These are phyloP conservation scores for Nothocercus julius DNA, from an alignment of 2,113 vertebrate genomes.

Conservation along the genomic window DNA sequence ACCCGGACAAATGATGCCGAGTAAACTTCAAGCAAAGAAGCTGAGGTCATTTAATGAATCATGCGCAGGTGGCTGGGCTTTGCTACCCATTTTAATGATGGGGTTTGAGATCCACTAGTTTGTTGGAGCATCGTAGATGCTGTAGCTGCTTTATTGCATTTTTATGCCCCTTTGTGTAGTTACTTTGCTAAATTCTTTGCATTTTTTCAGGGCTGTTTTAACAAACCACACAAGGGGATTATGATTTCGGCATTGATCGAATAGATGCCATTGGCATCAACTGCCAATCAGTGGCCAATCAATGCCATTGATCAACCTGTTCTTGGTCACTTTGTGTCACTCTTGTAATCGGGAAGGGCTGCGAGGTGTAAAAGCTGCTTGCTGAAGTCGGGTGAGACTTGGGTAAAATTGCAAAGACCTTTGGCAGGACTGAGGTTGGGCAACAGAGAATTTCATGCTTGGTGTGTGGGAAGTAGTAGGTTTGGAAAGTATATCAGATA, in stretches of 20 bases:
- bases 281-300: too few relatives aligned
- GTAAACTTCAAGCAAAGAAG: constrained; percentile 16
- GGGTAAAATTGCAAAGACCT: neutral
- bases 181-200: neutral
- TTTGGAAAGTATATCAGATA: neutral
- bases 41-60: constrained; percentile 58
- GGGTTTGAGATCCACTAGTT: neutral
- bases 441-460: neutral
- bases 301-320: neutral
- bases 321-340: neutral
- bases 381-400: neutral
- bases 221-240: neutral
- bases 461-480: neutral
- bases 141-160: neutral
- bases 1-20: constrained; percentile 38
- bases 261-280: neutral
- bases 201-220: neutral
- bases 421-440: neutral
- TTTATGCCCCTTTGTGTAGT: neutral
- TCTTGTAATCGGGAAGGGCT: neutral
- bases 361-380: neutral
- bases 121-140: neutral
- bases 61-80: constrained; percentile 53
- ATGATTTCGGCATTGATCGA: neutral
- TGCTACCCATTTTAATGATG: neutral